Percentiles rank a stretch among this genome's conserved stretches.
phyloP scores from a whole-genome alignment of 1,140 invertebrate species.

The Hylaeus anthracinus region DNA sequence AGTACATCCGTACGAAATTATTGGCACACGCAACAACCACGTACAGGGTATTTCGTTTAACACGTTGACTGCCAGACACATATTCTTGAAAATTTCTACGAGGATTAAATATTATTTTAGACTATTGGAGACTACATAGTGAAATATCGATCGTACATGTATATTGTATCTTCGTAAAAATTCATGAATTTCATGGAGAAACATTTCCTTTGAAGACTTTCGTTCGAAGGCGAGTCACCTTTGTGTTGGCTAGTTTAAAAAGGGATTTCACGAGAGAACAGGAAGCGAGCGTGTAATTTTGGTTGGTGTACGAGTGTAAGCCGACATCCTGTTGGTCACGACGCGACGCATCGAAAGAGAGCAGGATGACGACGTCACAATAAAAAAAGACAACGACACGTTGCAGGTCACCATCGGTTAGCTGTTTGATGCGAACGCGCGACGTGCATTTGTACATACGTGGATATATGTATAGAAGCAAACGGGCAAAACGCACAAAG shows the following conservation, averaged over 20 bases:
- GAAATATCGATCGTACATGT: too few species aligned
- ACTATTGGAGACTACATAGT: too few species aligned
- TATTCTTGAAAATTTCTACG: too few species aligned
- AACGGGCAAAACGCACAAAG: slow-evolving; percentile 52
- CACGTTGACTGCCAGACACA: too few species aligned
- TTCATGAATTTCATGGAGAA: too few species aligned
- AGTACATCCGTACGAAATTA: too few species aligned
- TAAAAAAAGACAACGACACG: slow-evolving; percentile 13
- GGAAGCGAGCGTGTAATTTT: slow-evolving; percentile 30
- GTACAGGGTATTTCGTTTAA: too few species aligned
- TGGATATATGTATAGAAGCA: slow-evolving; percentile 1
- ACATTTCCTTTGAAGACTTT: not conserved
- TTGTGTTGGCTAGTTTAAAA: slow-evolving; percentile 8
- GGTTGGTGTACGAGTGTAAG: not conserved
- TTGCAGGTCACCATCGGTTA: slow-evolving; percentile 20
- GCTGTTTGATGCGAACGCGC: slow-evolving; percentile 21
- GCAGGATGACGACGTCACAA: slow-evolving; percentile 58
- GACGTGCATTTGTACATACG: slow-evolving; percentile 3
- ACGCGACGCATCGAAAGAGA: slow-evolving; percentile 43
- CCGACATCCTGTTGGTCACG: slow-evolving; percentile 29
- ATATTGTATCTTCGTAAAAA: too few species aligned
- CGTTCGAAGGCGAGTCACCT: not conserved
- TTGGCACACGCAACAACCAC: too few species aligned
- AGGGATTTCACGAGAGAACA: slow-evolving; percentile 21
- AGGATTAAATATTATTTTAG: too few species aligned